These are phyloP conservation scores for Panagrolaimus sp. DNA, from an alignment of 1,140 invertebrate species.

Conservation along the genomic window DNA sequence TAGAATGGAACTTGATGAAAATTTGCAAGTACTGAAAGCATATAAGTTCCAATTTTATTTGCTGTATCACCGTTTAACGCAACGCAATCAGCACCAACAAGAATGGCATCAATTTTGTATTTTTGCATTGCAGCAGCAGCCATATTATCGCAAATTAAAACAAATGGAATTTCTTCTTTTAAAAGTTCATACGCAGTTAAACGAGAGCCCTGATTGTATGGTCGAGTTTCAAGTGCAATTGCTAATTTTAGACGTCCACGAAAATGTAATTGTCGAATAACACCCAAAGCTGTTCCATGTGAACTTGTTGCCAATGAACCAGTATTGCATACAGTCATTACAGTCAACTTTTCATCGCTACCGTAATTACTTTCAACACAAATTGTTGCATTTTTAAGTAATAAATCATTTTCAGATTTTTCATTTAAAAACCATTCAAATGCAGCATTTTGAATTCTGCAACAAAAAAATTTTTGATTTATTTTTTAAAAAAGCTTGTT, in stretches of 20 bases:
- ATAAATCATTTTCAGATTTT: conserved; percentile 74
- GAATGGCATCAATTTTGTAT: conserved; percentile 63
- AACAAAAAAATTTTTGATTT: conserved; percentile 5
- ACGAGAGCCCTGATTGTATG: conserved; percentile 90
- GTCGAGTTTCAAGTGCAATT: conserved; percentile 92
- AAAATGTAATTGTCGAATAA: conserved; percentile 75
- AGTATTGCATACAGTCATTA: conserved; percentile 96
- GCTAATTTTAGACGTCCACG: conserved; percentile 73
- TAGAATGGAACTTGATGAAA: conserved; percentile 89
- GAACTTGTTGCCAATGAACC: conserved; percentile 91
- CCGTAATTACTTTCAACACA: conserved; percentile 32
- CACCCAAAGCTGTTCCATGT: conserved; percentile 90
- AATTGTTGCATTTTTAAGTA: conserved; percentile 71
- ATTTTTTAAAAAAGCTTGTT: background rate
- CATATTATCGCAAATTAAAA: conserved; percentile 89
- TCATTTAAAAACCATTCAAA: conserved; percentile 79
- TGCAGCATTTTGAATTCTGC: conserved; percentile 71
- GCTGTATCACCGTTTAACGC: conserved; percentile 94
- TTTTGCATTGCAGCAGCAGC: conserved; percentile 80
- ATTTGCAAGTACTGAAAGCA: conserved; percentile 83
- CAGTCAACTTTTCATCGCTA: conserved; percentile 64
- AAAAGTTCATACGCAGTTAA: conserved; percentile 91
- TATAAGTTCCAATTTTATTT: conserved; percentile 98
- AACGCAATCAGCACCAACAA: conserved; percentile 77
- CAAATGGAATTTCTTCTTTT: conserved; percentile 84